Evolutionary conservation across 2,888 invertebrate species (phyloP).

Genomic region (Machimus atricapillus): DNA sequence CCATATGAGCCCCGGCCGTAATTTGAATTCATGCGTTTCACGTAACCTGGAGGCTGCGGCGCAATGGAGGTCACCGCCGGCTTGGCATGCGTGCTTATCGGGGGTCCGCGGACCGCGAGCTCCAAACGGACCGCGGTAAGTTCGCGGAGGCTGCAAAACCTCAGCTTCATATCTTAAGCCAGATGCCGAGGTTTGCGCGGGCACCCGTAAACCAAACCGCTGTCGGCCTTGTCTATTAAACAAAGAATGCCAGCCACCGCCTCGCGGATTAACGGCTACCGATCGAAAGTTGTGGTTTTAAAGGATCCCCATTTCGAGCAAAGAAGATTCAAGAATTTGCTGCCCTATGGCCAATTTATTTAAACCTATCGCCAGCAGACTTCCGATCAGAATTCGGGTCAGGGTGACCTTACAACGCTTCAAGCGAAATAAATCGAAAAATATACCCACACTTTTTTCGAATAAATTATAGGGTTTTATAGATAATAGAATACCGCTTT

Average conservation of each 20-base stretch:
- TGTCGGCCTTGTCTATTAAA: background rate
- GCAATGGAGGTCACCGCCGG: constrained; percentile 10
- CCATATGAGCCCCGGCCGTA: constrained; percentile 14
- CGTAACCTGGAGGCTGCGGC: background rate
- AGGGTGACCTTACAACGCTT: background rate
- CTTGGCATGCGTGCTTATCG: background rate
- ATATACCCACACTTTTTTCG: too few species aligned
- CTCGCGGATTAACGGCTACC: background rate
- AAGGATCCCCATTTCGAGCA: background rate
- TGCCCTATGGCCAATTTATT: background rate
- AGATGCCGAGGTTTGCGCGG: background rate
- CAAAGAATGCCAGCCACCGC: background rate
- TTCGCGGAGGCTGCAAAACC: background rate
- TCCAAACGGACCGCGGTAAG: background rate
- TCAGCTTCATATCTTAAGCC: background rate
- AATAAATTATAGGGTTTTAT: too few species aligned
- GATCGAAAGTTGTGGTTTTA: background rate
- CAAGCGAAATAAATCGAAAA: background rate
- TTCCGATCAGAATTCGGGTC: background rate
- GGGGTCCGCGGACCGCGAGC: background rate
- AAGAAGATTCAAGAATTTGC: background rate
- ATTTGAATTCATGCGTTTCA: constrained; percentile 28
- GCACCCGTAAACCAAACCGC: background rate
- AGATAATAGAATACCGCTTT: too few species aligned
- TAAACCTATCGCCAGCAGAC: background rate